Conservation (phyloP, 2,113 vertebrate genomes). For the Piliocolobus tephrosceles region DNA sequence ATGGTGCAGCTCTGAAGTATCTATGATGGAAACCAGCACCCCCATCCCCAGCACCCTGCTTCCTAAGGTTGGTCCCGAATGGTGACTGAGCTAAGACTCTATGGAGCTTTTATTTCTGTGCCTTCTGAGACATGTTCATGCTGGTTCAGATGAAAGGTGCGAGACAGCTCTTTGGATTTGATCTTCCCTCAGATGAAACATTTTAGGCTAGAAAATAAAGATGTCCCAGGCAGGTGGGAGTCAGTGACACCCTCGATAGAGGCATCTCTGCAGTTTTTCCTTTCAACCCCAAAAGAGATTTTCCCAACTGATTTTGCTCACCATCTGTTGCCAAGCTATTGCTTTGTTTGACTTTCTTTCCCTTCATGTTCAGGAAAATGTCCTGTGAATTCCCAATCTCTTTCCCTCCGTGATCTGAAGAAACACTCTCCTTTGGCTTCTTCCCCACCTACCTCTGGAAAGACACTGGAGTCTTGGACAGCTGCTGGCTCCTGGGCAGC, state of each 20-base stretch:
- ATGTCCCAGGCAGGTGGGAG: background rate
- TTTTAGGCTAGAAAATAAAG: slow-evolving; percentile 45
- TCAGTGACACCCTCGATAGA: background rate
- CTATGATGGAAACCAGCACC: background rate
- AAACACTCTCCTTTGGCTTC: background rate
- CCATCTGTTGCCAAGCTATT: slow-evolving; percentile 37
- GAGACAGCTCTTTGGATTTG: background rate
- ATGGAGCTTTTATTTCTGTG: background rate
- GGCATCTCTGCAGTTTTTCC: background rate
- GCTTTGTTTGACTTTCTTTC: slow-evolving; percentile 30
- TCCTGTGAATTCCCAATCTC: background rate
- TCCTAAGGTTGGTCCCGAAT: background rate
- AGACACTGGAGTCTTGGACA: background rate
- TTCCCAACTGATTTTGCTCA: slow-evolving; percentile 6
- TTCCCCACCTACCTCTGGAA: background rate
- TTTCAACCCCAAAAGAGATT: slow-evolving; percentile 40
- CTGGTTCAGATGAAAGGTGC: background rate
- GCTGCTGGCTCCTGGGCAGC: background rate
- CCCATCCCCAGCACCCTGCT: background rate
- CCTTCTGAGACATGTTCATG: background rate
- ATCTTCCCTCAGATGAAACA: background rate
- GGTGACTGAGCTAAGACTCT: background rate
- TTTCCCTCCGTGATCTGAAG: background rate
- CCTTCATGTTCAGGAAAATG: slow-evolving; percentile 27
- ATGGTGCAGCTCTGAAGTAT: background rate